phyloP scores from a whole-genome alignment of 37 sponge, comb jelly and placozoan species.

The Ianthella basta region DNA sequence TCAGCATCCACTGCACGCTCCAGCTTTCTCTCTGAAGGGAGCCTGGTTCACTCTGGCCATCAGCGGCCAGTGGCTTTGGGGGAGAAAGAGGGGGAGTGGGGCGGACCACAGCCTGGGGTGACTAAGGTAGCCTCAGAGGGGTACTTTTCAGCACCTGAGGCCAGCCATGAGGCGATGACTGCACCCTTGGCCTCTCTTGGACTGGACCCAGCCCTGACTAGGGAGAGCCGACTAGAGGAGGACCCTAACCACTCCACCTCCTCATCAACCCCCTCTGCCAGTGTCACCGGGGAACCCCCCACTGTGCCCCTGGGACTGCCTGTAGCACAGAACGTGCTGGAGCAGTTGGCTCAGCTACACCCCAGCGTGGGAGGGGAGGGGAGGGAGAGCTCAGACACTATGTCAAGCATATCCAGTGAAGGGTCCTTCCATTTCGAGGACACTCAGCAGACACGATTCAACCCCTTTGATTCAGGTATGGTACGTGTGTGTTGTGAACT shows the following conservation, averaged over 20 bases:
- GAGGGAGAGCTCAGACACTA: no score
- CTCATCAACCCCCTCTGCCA: no score
- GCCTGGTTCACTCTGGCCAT: slow-evolving; percentile 5
- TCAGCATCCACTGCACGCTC: slow-evolving; percentile 18
- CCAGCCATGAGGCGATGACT: not conserved
- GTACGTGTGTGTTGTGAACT: not conserved
- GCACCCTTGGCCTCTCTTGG: no score
- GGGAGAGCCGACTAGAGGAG: no score
- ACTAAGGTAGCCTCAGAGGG: slow-evolving; percentile 9
- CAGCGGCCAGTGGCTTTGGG: slow-evolving; percentile 23
- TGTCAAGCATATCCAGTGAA: slow-evolving; percentile 9
- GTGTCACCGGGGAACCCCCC: not conserved
- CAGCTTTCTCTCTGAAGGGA: slow-evolving; percentile 15
- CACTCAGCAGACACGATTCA: slow-evolving; percentile 2
- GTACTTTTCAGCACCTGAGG: slow-evolving; percentile 19
- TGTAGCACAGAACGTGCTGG: slow-evolving; percentile 3
- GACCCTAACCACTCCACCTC: no score
- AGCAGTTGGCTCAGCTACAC: slow-evolving; percentile 1
- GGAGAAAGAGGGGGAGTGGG: slow-evolving; percentile 26
- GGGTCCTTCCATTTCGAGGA: not conserved
- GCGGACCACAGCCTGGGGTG: not conserved
- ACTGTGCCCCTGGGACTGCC: not conserved
- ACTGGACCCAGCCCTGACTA: no score
- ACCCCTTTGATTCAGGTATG: slow-evolving; percentile 27
- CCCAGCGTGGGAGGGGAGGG: not conserved